Evolutionary conservation across 2,797 vertebrate species (phyloP).

Genomic region (Phyllotis vaccarum): DNA sequence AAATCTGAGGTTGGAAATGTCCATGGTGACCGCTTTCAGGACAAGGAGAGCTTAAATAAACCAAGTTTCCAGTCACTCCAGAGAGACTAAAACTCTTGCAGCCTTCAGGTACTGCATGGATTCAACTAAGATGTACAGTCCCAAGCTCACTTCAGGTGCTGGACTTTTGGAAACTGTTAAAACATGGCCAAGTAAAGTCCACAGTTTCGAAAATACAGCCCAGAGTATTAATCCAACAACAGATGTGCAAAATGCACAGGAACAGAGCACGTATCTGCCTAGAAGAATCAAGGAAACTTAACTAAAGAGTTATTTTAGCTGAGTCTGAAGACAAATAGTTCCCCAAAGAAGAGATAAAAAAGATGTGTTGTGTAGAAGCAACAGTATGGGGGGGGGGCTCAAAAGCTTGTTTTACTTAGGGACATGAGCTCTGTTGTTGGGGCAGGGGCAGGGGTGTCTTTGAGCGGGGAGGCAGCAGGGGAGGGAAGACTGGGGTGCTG

Average conservation of each 20-base stretch:
- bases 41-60: not conserved
- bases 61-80: not conserved
- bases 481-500: not conserved
- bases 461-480: not conserved
- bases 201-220: conserved; percentile 1
- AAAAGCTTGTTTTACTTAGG: not conserved
- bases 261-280: not conserved
- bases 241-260: not conserved
- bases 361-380: not conserved
- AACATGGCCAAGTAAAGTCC: not conserved
- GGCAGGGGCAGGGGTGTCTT: not conserved
- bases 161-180: not conserved
- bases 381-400: too few relatives aligned
- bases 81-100: not conserved
- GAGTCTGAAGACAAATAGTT: not conserved
- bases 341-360: not conserved
- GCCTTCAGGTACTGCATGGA: not conserved
- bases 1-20: not conserved
- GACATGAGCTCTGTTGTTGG: not conserved
- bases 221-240: not conserved
- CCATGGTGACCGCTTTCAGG: not conserved
- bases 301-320: not conserved
- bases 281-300: not conserved
- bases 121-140: not conserved
- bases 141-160: not conserved